Evolutionary conservation across 2,888 invertebrate species (phyloP).

Genomic region (Phlogophora meticulosa): DNA sequence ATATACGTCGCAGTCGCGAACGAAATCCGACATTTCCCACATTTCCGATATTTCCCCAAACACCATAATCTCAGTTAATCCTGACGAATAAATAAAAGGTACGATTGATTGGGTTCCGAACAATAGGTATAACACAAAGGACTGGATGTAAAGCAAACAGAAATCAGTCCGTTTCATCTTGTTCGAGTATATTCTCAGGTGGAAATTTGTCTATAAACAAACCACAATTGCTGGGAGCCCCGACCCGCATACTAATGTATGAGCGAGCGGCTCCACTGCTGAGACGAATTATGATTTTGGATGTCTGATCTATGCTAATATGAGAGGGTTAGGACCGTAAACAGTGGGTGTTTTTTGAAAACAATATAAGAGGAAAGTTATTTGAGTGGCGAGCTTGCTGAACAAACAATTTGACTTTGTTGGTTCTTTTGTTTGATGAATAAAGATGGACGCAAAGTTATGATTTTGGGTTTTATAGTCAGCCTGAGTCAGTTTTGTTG

Average conservation of each 20-base stretch:
- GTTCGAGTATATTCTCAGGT: constrained; percentile 75
- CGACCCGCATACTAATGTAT: constrained; percentile 77
- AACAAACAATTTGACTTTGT: constrained; percentile 33
- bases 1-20: constrained; percentile 39
- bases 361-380: constrained; percentile 38
- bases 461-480: not conserved
- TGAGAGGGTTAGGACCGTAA: constrained; percentile 36
- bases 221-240: constrained; percentile 74
- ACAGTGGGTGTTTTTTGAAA: constrained; percentile 40
- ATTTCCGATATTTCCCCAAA: constrained; percentile 15
- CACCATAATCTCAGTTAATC: constrained; percentile 61
- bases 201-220: constrained; percentile 81
- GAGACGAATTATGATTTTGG: constrained; percentile 49
- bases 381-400: constrained; percentile 27
- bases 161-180: constrained; percentile 71
- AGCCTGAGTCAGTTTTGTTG: too few relatives aligned
- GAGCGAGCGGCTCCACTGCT: constrained; percentile 63
- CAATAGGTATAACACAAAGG: constrained; percentile 58
- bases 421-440: constrained; percentile 28
- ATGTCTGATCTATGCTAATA: constrained; percentile 58
- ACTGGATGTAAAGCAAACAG: constrained; percentile 71
- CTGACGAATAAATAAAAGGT: constrained; percentile 63
- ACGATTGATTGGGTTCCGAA: constrained; percentile 63
- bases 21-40: constrained; percentile 17
- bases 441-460: not conserved